Conservation (phyloP, 2,888 invertebrate species). For the Steinernema hermaphroditum region DNA sequence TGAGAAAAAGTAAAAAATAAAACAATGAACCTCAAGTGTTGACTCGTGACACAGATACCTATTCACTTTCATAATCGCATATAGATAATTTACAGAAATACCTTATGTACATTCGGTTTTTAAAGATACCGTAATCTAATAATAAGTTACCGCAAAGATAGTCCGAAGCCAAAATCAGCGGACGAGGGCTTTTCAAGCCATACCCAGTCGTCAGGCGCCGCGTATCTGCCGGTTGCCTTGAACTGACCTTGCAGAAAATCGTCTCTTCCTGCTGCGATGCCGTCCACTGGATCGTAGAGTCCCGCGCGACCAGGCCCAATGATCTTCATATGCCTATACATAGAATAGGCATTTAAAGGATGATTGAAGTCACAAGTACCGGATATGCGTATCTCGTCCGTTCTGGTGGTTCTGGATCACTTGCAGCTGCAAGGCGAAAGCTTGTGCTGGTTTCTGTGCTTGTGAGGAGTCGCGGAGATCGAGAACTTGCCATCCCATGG, state of each 20-base stretch:
- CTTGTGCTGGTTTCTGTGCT: conserved; percentile 75
- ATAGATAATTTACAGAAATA: neutral
- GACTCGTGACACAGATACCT: neutral
- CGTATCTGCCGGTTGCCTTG: neutral
- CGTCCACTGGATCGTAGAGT: neutral
- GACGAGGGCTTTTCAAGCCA: neutral
- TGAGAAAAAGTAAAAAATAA: neutral
- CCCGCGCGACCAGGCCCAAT: conserved; percentile 6
- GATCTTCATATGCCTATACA: conserved; percentile 16
- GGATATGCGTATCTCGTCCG: conserved; percentile 27
- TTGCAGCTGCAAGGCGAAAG: conserved; percentile 94
- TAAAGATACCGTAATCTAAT: neutral
- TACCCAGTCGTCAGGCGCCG: neutral
- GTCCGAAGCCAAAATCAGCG: conserved; percentile 8
- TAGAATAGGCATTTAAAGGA: neutral
- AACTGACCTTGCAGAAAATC: neutral
- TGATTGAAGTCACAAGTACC: neutral
- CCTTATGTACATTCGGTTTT: neutral
- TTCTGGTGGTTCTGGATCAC: conserved; percentile 79
- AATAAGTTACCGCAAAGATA: conserved; percentile 1
- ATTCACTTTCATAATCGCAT: neutral
- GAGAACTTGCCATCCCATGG: conserved; percentile 84
- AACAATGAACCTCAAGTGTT: neutral
- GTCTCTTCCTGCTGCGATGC: neutral
- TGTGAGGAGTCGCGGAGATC: conserved; percentile 48